These are phyloP conservation scores for Neoaliturus tenellus DNA, from an alignment of 2,888 invertebrate species.

Conservation along the genomic window DNA sequence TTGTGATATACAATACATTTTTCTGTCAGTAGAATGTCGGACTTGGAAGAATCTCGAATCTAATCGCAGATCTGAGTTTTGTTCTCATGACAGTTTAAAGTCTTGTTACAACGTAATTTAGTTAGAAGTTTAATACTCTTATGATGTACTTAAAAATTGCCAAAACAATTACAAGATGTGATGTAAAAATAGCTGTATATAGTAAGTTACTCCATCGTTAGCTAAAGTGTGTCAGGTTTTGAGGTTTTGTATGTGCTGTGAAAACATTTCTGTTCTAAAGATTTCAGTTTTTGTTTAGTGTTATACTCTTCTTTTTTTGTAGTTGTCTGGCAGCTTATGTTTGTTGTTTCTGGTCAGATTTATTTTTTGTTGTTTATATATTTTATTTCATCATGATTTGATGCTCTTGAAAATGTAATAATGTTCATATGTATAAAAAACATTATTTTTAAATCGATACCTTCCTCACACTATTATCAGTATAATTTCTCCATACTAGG, in stretches of 20 bases:
- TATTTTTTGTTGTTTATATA: neutral
- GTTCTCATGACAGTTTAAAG: neutral
- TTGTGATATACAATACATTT: constrained; percentile 32
- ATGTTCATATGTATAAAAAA: too few species aligned
- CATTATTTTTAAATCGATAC: too few species aligned
- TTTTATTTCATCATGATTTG: neutral
- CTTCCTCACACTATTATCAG: too few species aligned
- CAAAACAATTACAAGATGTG: constrained; percentile 32
- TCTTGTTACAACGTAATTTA: constrained; percentile 5
- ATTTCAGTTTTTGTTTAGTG: neutral
- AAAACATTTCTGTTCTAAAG: neutral
- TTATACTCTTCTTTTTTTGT: neutral
- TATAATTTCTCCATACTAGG: too few species aligned
- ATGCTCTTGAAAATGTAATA: too few species aligned
- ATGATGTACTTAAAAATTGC: constrained; percentile 48
- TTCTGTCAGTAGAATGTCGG: constrained; percentile 14
- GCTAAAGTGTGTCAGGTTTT: constrained; percentile 26
- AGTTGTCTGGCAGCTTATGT: neutral
- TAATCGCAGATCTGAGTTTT: neutral
- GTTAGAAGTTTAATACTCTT: constrained; percentile 39
- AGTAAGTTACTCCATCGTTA: neutral
- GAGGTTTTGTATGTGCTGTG: constrained; percentile 19
- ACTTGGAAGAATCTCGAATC: neutral
- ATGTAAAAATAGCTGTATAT: constrained; percentile 45
- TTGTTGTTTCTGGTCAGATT: neutral